Evolutionary conservation across 2,888 invertebrate species (phyloP).

Genomic region (Drosophila quinaria): DNA sequence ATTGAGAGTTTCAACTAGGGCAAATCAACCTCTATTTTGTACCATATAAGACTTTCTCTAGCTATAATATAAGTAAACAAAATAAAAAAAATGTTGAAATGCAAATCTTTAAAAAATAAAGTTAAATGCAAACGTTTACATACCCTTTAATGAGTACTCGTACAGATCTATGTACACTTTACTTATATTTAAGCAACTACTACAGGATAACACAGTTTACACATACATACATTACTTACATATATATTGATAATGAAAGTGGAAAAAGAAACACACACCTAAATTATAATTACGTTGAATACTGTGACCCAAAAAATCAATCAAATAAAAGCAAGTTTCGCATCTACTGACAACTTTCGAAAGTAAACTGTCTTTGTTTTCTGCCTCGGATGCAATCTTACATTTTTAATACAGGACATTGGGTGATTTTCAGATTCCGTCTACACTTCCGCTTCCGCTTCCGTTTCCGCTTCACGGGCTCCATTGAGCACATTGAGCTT

Average conservation of each 20-base stretch:
- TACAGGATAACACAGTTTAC: slow-evolving; percentile 46
- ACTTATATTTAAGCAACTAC: slow-evolving; percentile 67
- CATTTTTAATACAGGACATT: slow-evolving; percentile 14
- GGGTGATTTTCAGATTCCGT: slow-evolving; percentile 8
- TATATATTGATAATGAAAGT: slow-evolving; percentile 18
- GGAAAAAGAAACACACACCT: slow-evolving; percentile 18
- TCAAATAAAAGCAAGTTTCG: slow-evolving; percentile 78
- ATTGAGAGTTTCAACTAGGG: slow-evolving; percentile 51
- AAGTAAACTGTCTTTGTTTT: slow-evolving; percentile 33
- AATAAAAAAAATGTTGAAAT: not conserved
- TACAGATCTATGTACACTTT: slow-evolving; percentile 53
- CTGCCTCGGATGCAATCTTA: slow-evolving; percentile 18
- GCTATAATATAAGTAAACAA: slow-evolving; percentile 19
- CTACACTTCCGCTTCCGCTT: slow-evolving; percentile 30
- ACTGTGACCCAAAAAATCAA: slow-evolving; percentile 74
- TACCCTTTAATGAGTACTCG: slow-evolving; percentile 47
- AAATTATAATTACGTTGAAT: slow-evolving; percentile 65
- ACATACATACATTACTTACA: slow-evolving; percentile 35
- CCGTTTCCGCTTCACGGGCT: slow-evolving; percentile 32
- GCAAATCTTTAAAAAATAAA: slow-evolving; percentile 9
- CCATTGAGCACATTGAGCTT: slow-evolving; percentile 50
- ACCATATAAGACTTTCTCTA: slow-evolving; percentile 66
- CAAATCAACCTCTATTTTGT: slow-evolving; percentile 54
- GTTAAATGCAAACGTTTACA: slow-evolving; percentile 32
- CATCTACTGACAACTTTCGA: slow-evolving; percentile 62